A percentile compares a stretch with the other conserved stretches of the same genome.
These are phyloP conservation scores for Babyrousa celebensis DNA, from an alignment of 2,797 vertebrate genomes.

Conservation along the genomic window DNA sequence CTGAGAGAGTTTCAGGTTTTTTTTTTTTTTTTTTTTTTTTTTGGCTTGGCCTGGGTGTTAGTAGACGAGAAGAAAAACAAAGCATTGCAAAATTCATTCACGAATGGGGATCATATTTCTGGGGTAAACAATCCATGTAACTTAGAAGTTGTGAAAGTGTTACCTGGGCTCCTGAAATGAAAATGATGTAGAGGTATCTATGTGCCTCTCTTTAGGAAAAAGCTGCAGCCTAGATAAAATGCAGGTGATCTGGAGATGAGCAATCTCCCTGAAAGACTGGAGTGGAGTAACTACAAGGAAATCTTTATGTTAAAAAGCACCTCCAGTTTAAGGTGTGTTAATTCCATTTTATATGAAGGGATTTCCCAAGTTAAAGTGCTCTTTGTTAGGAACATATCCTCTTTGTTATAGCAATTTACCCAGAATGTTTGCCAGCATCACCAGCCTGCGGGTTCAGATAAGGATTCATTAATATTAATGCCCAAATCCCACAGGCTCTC, in stretches of 20 bases:
- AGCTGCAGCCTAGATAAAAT: neutral
- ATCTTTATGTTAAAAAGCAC: slow-evolving; percentile 2
- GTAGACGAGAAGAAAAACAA: neutral
- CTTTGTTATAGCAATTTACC: neutral
- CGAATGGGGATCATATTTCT: neutral
- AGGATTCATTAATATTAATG: slow-evolving; percentile 83
- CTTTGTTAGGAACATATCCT: neutral
- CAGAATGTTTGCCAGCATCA: neutral
- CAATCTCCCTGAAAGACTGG: neutral
- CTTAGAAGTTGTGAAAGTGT: neutral
- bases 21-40: too few species aligned
- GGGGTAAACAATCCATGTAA: neutral
- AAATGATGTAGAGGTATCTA: neutral
- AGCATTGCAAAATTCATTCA: neutral
- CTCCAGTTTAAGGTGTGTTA: neutral
- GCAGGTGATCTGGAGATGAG: neutral
- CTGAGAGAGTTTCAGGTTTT: neutral
- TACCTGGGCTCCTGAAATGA: neutral
- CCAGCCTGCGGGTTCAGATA: slow-evolving; percentile 75
- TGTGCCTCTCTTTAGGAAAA: neutral
- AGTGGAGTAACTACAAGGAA: neutral
- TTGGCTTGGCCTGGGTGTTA: neutral
- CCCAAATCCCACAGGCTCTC: slow-evolving; percentile 44
- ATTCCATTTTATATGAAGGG: neutral
- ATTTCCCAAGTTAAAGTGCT: neutral